Conservation (phyloP, 2,113 vertebrate species). For the Lampris megalopsis region DNA sequence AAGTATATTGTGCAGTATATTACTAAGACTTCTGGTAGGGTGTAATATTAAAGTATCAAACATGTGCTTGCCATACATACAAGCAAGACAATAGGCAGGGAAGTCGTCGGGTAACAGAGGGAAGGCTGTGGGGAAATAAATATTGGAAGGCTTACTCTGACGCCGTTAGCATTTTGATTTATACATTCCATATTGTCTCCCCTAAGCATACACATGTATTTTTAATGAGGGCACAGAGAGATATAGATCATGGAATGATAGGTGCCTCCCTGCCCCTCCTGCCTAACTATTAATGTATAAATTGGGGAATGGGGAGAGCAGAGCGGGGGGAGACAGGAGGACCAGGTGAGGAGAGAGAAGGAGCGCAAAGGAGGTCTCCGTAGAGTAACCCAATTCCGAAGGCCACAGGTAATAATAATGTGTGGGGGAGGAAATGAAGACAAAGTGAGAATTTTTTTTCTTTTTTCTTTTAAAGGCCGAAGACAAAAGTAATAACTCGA, state of each 20-base stretch:
- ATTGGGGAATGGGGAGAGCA: slow-evolving; percentile 71
- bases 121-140: slow-evolving; percentile 81
- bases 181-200: slow-evolving; percentile 86
- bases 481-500: no score
- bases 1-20: slow-evolving; percentile 30
- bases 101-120: slow-evolving; percentile 44
- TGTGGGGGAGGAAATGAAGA: slow-evolving; percentile 18
- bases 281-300: slow-evolving; percentile 85
- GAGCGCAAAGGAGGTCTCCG: slow-evolving; percentile 35
- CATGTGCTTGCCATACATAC: slow-evolving; percentile 28
- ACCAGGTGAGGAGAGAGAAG: slow-evolving; percentile 52
- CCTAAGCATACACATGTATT: slow-evolving; percentile 85
- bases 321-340: slow-evolving; percentile 26
- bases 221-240: slow-evolving; percentile 83
- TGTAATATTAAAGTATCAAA: slow-evolving; percentile 51
- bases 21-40: slow-evolving; percentile 30
- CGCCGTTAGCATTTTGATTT: slow-evolving; percentile 85
- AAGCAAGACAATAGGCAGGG: slow-evolving; percentile 61
- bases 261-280: slow-evolving; percentile 79
- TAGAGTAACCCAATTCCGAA: slow-evolving; percentile 57
- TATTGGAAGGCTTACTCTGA: slow-evolving; percentile 73
- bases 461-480: no score
- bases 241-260: slow-evolving; percentile 85
- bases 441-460: slow-evolving; percentile 17
- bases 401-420: slow-evolving; percentile 41